phyloP scores from a whole-genome alignment of 1,140 invertebrate genomes.

The Lasioglossum baleicum region DNA sequence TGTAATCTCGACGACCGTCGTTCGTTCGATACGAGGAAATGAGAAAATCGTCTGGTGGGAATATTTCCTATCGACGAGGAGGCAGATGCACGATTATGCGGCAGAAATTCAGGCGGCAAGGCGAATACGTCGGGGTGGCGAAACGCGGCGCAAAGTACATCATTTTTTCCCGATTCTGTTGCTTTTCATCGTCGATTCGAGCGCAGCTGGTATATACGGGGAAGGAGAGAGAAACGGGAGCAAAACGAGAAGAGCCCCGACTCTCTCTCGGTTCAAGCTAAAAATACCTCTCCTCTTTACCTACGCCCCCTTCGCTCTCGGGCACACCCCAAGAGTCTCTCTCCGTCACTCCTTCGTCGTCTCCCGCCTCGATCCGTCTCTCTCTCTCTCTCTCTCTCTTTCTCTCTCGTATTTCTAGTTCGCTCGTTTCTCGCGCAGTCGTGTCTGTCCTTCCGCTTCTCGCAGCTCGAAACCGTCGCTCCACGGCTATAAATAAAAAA shows the following conservation, averaged over 20 bases:
- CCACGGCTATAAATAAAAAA: slow-evolving; percentile 59
- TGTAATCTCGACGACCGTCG: no score
- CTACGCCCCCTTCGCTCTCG: slow-evolving; percentile 27
- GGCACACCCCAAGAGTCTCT: slow-evolving; percentile 19
- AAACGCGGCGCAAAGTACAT: slow-evolving; percentile 23
- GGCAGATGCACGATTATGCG: no score
- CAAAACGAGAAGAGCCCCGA: slow-evolving; percentile 52
- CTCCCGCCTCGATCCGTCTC: background rate
- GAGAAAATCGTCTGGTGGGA: no score
- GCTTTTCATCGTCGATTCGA: slow-evolving; percentile 56
- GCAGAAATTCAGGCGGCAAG: no score
- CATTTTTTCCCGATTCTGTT: slow-evolving; percentile 47
- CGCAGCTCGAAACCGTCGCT: slow-evolving; percentile 47
- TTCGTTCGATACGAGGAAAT: no score
- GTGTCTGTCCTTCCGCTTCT: slow-evolving; percentile 39
- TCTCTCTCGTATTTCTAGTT: background rate
- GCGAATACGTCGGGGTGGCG: background rate
- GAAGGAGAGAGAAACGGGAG: slow-evolving; percentile 54
- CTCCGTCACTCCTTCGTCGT: slow-evolving; percentile 26
- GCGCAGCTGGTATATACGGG: slow-evolving; percentile 44
- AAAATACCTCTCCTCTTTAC: slow-evolving; percentile 55
- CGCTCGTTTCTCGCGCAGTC: background rate
- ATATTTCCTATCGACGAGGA: no score
- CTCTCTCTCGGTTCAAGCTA: slow-evolving; percentile 49
- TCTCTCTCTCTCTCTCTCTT: background rate